Evolutionary conservation across 2,888 invertebrate genomes (phyloP).

Genomic region (Itoplectis maculator): DNA sequence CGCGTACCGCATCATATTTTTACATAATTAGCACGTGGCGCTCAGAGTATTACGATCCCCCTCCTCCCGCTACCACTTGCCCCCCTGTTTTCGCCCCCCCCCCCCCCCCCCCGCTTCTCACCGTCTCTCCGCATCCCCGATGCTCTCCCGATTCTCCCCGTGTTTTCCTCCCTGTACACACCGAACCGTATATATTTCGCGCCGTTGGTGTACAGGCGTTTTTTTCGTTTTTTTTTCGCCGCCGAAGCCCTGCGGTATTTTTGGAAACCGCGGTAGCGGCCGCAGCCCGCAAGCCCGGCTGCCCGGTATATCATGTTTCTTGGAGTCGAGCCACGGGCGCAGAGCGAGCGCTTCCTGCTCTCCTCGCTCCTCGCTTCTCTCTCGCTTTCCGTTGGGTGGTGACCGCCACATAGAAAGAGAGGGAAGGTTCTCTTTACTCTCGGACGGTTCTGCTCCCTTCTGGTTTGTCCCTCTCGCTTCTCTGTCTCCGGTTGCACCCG

Average conservation of each 20-base stretch:
- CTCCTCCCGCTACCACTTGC: conserved; percentile 22
- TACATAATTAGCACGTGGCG: conserved; percentile 84
- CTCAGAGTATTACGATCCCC: conserved; percentile 77
- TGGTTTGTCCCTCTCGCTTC: conserved; percentile 33
- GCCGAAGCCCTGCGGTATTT: conserved; percentile 81
- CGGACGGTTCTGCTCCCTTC: conserved; percentile 36
- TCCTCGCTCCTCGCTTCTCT: conserved; percentile 44
- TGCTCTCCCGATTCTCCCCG: conserved; percentile 53
- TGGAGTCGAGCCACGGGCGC: conserved; percentile 81
- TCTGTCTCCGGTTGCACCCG: conserved; percentile 18
- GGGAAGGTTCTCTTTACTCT: conserved; percentile 47
- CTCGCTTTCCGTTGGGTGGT: no score
- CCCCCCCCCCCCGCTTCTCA: not conserved
- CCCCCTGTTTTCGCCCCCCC: not conserved
- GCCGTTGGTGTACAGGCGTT: conserved; percentile 73
- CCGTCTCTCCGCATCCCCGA: conserved; percentile 33
- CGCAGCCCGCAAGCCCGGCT: conserved; percentile 74
- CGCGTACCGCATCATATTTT: conserved; percentile 83
- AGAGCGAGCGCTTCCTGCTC: conserved; percentile 49
- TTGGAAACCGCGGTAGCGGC: conserved; percentile 81
- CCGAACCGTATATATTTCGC: conserved; percentile 44
- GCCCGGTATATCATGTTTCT: conserved; percentile 83
- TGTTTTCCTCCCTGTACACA: conserved; percentile 27
- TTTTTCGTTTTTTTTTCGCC: no score
- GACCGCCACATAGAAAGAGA: no score